These are phyloP conservation scores for Palloptera scutellata DNA, from an alignment of 2,888 invertebrate genomes.

Conservation along the genomic window DNA sequence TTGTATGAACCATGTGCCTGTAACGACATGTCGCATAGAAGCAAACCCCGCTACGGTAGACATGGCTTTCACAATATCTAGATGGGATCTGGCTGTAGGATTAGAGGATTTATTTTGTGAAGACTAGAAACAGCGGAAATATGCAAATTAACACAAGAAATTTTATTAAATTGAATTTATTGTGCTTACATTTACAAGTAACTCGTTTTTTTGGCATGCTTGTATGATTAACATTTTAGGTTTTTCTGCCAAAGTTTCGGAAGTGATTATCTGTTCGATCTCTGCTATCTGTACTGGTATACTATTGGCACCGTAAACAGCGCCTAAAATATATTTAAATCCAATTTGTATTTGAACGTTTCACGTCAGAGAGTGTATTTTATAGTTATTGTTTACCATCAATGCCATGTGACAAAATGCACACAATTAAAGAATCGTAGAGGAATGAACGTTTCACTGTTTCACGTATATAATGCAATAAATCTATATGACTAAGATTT, in stretches of 20 bases:
- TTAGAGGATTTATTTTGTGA: no score
- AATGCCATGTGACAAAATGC: constrained; percentile 60
- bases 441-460: constrained; percentile 48
- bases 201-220: constrained; percentile 67
- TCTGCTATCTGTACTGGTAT: constrained; percentile 63
- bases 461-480: constrained; percentile 49
- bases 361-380: not conserved
- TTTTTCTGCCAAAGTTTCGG: constrained; percentile 62
- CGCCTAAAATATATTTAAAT: constrained; percentile 49
- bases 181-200: constrained; percentile 25
- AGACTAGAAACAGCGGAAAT: constrained; percentile 1
- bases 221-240: constrained; percentile 69
- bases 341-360: not conserved
- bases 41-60: constrained; percentile 59
- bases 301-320: constrained; percentile 66
- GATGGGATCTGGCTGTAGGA: constrained; percentile 15
- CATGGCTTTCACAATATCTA: constrained; percentile 57
- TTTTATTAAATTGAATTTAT: not conserved
- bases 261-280: constrained; percentile 66
- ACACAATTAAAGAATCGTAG: constrained; percentile 59
- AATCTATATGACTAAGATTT: constrained; percentile 51
- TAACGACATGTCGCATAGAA: constrained; percentile 53
- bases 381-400: constrained; percentile 44
- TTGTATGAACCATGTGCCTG: constrained; percentile 63
- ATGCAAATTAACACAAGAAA: not conserved